Percentiles rank a stretch among this genome's conserved stretches.
Conservation (phyloP, 2,113 vertebrate species). For the Silurus meridionalis region DNA sequence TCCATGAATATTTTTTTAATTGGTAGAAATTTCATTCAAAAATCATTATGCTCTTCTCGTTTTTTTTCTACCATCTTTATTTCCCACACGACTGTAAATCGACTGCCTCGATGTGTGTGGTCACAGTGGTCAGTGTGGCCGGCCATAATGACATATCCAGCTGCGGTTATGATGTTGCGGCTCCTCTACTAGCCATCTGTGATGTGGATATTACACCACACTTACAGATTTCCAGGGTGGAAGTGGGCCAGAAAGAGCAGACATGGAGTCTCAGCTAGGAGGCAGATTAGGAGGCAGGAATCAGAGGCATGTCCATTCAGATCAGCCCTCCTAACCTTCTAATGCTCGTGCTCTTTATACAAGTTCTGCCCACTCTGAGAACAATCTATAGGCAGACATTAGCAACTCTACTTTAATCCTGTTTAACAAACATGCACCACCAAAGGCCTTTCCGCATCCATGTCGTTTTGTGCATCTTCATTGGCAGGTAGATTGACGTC, state of each 20-base stretch:
- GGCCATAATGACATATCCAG: slow-evolving; percentile 36
- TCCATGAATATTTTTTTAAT: not conserved
- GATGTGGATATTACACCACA: slow-evolving; percentile 20
- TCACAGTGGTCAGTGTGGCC: slow-evolving; percentile 6
- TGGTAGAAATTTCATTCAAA: too few relatives aligned
- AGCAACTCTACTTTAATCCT: not conserved
- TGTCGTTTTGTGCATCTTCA: slow-evolving; percentile 57
- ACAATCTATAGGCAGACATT: not conserved
- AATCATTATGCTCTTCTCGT: not conserved
- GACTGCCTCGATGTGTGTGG: not conserved
- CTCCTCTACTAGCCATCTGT: slow-evolving; percentile 8
- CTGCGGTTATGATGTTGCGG: slow-evolving; percentile 15
- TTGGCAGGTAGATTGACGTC: slow-evolving; percentile 63
- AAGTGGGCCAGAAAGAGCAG: not conserved
- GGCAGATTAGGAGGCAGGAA: too few relatives aligned
- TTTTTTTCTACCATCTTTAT: not conserved
- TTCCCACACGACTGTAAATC: not conserved
- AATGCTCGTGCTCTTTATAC: not conserved
- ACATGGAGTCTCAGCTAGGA: not conserved
- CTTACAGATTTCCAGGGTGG: not conserved
- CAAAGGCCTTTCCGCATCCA: slow-evolving; percentile 38
- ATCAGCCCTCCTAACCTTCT: not conserved
- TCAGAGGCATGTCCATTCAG: not conserved
- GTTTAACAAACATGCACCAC: not conserved
- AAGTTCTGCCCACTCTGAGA: not conserved